A percentile compares a stretch with the other conserved stretches of the same genome.
Conservation (phyloP, 1,140 invertebrate genomes). For the Piezodorus guildinii region DNA sequence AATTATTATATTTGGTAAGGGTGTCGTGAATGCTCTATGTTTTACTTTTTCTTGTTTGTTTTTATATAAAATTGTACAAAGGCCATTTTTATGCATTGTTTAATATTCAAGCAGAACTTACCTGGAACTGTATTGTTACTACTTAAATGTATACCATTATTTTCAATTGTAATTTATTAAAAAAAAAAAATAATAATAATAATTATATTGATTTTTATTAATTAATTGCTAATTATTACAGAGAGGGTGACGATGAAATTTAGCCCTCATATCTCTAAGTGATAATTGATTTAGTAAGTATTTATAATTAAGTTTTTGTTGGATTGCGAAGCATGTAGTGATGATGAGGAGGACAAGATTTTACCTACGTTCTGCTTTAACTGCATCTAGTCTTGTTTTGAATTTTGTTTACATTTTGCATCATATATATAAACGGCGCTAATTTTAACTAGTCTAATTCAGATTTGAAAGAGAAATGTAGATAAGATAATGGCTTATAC, state of each 20-base stretch:
- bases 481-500: too few relatives aligned
- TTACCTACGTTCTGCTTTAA: not conserved
- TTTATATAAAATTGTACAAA: not conserved
- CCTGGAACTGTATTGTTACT: too few relatives aligned
- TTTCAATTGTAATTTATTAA: not conserved
- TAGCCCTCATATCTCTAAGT: conserved; percentile 19
- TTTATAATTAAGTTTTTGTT: not conserved
- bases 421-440: not conserved
- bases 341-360: not conserved
- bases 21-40: not conserved
- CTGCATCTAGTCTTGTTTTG: not conserved
- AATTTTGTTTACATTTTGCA: not conserved
- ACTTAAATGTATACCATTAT: not conserved
- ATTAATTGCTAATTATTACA: conserved; percentile 17
- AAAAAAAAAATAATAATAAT: not conserved
- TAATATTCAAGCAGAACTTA: not conserved
- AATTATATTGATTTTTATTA: not conserved
- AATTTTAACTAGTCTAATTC: conserved; percentile 11
- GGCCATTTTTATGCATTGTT: not conserved
- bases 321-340: not conserved
- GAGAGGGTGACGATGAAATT: conserved; percentile 23
- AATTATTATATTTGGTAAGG: not conserved
- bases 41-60: not conserved
- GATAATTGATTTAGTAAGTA: too few relatives aligned
- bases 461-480: not conserved